Base-by-base conservation (phyloP, 2,888 invertebrate genomes). In the Entomobrya multifasciata region DNA sequence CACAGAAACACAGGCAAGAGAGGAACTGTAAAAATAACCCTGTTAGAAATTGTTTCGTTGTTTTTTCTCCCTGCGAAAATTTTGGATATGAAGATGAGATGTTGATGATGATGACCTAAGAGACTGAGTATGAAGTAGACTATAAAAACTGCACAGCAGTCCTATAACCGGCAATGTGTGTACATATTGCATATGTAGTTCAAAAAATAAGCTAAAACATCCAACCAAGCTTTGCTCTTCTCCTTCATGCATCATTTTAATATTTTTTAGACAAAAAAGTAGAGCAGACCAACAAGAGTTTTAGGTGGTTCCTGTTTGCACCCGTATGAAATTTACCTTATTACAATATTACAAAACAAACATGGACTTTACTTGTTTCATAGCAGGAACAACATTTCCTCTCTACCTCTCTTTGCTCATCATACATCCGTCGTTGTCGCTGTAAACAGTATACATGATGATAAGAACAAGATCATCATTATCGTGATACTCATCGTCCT, bases 271-370 rank as follows among this genome's bases (percentile, higher is more conserved):
- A 8, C 11, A 41, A 67, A 67, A 36, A 55, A 76, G 55, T 36
- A 13, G 62, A 36, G 27, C 62, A 17, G 36, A 36, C 17, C n/a
- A 62, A 8, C 30, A 5, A 27, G 36, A 15, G 17, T 60, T 27
- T 60, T 47, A 17, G 25, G 47, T 47, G 4, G 36, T 36, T 36
- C 5, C 8, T 36, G 36, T 36, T 8, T 36, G 36, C 22, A 20
- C 65, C 67, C 65, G 80, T 80, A 80, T 55, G 70, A 80, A 80
- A 70, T 67, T n/a, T 80, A 70, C 80, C 41, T 80, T 80, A 67
- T 80, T 80, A 36, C 36, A n/a, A n/a, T n/a, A n/a, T n/a, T 36
- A 80, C 70, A 80, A 80, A 67, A 55, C 70, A 80, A 80, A 80
- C 80, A 70, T 67, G 49, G 67, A 49, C 20, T 41, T 22, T 41